Conservation (phyloP, 1,140 invertebrate genomes). For the Papilio dardanus region DNA sequence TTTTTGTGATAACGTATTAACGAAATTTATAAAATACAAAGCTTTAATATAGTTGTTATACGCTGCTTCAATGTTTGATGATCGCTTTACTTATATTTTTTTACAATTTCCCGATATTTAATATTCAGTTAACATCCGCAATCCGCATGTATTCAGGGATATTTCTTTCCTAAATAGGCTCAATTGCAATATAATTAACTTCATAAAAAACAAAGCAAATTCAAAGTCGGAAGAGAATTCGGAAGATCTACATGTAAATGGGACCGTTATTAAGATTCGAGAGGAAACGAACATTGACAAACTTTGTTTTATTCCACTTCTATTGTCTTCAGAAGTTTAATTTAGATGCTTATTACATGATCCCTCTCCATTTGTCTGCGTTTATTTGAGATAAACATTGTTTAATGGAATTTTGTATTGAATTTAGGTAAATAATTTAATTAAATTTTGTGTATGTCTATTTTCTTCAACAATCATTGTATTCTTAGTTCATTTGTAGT, state of each 20-base stretch:
- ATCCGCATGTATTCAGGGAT: neutral
- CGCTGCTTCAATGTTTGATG: too few species aligned
- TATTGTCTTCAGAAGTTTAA: conserved; percentile 23
- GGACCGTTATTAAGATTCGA: conserved; percentile 15
- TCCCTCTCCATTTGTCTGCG: neutral
- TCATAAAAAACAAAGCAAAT: conserved; percentile 3
- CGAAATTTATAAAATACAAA: too few species aligned
- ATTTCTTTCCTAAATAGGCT: neutral
- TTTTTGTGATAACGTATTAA: too few species aligned
- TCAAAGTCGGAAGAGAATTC: conserved; percentile 8
- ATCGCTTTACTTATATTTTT: neutral
- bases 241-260: conserved; percentile 15
- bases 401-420: neutral
- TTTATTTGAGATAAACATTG: conserved; percentile 3
- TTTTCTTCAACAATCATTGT: neutral
- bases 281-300: conserved; percentile 16
- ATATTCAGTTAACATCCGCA: neutral
- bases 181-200: conserved; percentile 5
- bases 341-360: conserved; percentile 22
- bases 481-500: too few species aligned
- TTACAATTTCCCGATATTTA: neutral
- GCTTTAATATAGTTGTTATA: too few species aligned
- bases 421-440: neutral
- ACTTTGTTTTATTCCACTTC: conserved; percentile 16
- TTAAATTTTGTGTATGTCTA: neutral